These are phyloP conservation scores for Amblyraja radiata DNA, from an alignment of 2,797 vertebrate genomes.

Conservation along the genomic window DNA sequence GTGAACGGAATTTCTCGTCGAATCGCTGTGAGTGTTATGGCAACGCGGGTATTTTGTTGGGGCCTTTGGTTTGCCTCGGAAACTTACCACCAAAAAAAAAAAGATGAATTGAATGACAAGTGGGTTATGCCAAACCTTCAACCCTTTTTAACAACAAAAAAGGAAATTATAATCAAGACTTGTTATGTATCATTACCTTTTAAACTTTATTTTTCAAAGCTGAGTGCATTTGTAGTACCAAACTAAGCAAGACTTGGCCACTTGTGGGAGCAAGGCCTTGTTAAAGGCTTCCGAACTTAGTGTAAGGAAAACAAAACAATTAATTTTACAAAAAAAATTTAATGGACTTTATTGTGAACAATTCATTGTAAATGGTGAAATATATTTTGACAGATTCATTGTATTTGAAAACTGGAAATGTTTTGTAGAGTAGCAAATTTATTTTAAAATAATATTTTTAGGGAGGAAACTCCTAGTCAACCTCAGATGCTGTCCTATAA, in stretches of 20 bases:
- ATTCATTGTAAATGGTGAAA: conserved; percentile 26
- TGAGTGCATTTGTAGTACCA: conserved; percentile 11
- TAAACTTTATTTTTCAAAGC: conserved; percentile 14
- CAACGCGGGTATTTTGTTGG: conserved; percentile 12
- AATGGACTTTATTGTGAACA: conserved; percentile 32
- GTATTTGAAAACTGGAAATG: conserved; percentile 33
- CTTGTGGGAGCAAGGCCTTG: neutral
- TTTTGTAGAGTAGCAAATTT: conserved; percentile 13
- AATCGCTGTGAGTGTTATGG: conserved; percentile 7
- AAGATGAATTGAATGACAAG: too few species aligned
- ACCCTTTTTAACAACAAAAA: neutral
- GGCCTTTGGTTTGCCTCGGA: neutral
- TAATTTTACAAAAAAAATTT: neutral
- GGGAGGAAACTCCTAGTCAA: neutral
- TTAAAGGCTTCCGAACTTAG: neutral
- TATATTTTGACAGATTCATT: conserved; percentile 34
- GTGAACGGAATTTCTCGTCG: neutral
- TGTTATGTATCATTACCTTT: neutral
- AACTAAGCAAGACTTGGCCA: neutral
- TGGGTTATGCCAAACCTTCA: neutral
- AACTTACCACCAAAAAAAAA: conserved; percentile 21
- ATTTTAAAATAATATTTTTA: conserved; percentile 17
- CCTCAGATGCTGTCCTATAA: neutral
- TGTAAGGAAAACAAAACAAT: conserved; percentile 1
- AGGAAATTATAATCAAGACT: neutral